phyloP scores from a whole-genome alignment of 2,888 invertebrate genomes.

The Bellardia bayeri region DNA sequence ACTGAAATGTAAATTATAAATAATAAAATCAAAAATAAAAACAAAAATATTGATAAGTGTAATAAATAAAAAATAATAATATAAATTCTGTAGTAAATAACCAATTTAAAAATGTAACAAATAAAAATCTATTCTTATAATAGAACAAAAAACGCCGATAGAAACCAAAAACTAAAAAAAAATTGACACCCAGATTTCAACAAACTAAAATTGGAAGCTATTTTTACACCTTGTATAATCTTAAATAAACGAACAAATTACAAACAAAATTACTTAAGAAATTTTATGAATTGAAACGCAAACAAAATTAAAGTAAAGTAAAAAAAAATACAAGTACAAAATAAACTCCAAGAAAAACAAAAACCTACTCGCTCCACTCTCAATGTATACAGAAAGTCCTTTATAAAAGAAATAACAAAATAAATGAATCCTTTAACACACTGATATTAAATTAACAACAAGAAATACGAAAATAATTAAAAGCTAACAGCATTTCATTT shows the following conservation, averaged over 20 bases:
- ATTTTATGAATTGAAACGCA: conserved; percentile 46
- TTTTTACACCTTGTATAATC: conserved; percentile 75
- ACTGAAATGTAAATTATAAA: conserved; percentile 60
- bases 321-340: conserved; percentile 71
- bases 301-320: conserved; percentile 9
- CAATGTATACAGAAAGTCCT: conserved; percentile 67
- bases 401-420: conserved; percentile 36
- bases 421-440: conserved; percentile 31
- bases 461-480: conserved; percentile 33
- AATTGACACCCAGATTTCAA: conserved; percentile 46
- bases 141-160: conserved; percentile 44
- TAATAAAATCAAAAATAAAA: conserved; percentile 6
- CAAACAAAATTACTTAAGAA: conserved; percentile 71
- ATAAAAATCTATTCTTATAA: conserved; percentile 51
- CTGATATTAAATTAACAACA: conserved; percentile 38
- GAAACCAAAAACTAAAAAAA: conserved; percentile 35
- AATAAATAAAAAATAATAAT: conserved; percentile 57
- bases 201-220: conserved; percentile 68
- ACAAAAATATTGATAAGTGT: conserved; percentile 58
- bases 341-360: conserved; percentile 63
- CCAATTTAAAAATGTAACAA: conserved; percentile 43
- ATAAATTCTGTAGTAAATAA: conserved; percentile 59
- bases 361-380: conserved; percentile 60
- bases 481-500: conserved; percentile 63
- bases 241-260: conserved; percentile 42